Conservation (phyloP, 2,888 invertebrate genomes). For the Ophion ellenae region DNA sequence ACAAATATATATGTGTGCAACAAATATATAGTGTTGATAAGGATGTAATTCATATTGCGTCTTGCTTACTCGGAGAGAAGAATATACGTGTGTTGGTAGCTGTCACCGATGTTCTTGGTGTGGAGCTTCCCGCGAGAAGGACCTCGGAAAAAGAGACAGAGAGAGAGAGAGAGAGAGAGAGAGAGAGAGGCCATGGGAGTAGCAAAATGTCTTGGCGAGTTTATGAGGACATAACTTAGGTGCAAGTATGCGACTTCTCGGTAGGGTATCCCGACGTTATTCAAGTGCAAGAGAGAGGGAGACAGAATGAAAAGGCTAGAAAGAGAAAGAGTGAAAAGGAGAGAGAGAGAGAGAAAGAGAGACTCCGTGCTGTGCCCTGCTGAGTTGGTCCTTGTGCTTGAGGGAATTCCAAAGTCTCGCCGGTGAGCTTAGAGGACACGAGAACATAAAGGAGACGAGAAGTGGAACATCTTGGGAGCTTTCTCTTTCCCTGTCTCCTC, state of each 20-base stretch:
- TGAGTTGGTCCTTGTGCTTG: conserved; percentile 50
- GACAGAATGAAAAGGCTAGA: not conserved
- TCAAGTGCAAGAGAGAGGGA: not conserved
- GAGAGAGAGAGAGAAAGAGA: conserved; percentile 15
- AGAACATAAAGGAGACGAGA: conserved; percentile 31
- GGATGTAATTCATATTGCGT: conserved; percentile 67
- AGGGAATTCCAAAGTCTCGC: conserved; percentile 66
- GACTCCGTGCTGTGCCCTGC: conserved; percentile 14
- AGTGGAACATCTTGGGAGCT: conserved; percentile 37
- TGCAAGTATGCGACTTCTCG: conserved; percentile 76
- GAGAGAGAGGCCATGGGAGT: conserved; percentile 58
- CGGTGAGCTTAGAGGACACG: conserved; percentile 34
- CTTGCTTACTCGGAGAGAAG: conserved; percentile 57
- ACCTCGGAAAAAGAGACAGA: too few species aligned
- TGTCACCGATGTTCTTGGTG: conserved; percentile 19
- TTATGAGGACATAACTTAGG: conserved; percentile 80
- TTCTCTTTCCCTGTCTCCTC: not conserved
- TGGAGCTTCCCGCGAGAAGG: not conserved
- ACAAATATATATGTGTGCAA: too few species aligned
- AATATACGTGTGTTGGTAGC: conserved; percentile 64
- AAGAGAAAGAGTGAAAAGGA: not conserved
- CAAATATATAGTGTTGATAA: not conserved
- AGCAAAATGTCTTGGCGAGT: conserved; percentile 75
- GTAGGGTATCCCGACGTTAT: conserved; percentile 37
- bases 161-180: too few species aligned